Evolutionary conservation across 2,797 vertebrate species (phyloP).

Genomic region (Ctenochaetus hawaiiensis): DNA sequence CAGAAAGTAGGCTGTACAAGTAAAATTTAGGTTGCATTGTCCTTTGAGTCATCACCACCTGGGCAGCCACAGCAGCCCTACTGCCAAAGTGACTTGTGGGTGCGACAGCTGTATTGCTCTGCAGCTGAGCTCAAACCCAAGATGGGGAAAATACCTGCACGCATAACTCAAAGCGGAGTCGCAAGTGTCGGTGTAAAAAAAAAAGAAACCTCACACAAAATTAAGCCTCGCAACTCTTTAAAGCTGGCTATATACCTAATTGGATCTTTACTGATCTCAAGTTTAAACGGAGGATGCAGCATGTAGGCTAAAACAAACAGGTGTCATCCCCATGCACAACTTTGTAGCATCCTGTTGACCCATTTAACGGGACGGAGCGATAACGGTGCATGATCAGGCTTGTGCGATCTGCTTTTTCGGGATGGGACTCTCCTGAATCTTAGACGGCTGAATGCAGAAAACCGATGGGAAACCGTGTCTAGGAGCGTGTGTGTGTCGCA

Average conservation of each 20-base stretch:
- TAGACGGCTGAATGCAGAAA: background rate
- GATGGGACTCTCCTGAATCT: background rate
- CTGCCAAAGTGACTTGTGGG: conserved; percentile 59
- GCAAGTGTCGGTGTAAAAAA: background rate
- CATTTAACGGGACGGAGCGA: conserved; percentile 29
- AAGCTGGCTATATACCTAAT: background rate
- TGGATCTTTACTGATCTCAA: background rate
- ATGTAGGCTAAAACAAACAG: conserved; percentile 56
- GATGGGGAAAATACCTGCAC: conserved; percentile 18
- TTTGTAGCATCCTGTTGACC: conserved; percentile 57
- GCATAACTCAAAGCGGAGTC: background rate
- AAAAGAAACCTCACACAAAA: conserved; percentile 10
- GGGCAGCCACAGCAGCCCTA: conserved; percentile 55
- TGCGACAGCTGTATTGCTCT: conserved; percentile 68
- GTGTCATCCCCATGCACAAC: conserved; percentile 51
- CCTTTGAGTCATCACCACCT: conserved; percentile 68
- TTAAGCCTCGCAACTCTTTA: background rate
- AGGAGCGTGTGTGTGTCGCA: conserved; percentile 63
- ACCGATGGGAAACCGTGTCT: background rate
- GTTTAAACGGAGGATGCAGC: background rate
- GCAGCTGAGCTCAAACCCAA: conserved; percentile 63
- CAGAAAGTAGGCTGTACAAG: conserved; percentile 68
- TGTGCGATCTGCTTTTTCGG: conserved; percentile 30
- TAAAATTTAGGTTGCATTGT: conserved; percentile 65
- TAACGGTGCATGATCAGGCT: conserved; percentile 6